Evolutionary conservation across 2,113 vertebrate genomes (phyloP).

Genomic region (Anarhynchus alexandrinus): DNA sequence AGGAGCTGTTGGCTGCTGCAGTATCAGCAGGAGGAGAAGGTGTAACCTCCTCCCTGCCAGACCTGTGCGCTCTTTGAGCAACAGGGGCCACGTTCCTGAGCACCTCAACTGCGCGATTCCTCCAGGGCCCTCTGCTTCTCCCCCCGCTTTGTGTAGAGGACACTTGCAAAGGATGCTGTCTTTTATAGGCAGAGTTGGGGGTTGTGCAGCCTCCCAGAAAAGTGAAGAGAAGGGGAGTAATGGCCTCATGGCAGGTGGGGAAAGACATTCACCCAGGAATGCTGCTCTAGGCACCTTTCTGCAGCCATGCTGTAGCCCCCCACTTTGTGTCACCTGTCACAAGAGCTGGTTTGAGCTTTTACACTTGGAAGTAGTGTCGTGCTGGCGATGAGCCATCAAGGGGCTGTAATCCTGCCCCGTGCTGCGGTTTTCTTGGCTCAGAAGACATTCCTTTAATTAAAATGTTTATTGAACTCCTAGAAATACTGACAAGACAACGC

Average conservation of each 20-base stretch:
- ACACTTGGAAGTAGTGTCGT: neutral
- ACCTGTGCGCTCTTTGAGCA: neutral
- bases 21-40: neutral
- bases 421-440: neutral
- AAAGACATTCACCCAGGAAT: neutral
- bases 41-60: neutral
- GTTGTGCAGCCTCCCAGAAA: neutral
- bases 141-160: neutral
- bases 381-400: neutral
- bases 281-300: neutral
- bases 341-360: neutral
- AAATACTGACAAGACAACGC: constrained; percentile 49
- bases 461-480: constrained; percentile 41
- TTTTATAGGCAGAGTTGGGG: neutral
- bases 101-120: neutral
- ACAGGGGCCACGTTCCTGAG: neutral
- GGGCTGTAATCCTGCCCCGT: constrained; percentile 8
- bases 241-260: neutral
- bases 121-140: neutral
- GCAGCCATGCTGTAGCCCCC: rapidly evolving
- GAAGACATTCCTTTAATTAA: constrained; percentile 50
- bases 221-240: neutral
- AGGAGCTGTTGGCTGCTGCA: neutral
- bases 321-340: neutral
- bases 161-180: neutral